Evolutionary conservation across 2,797 vertebrate genomes (phyloP).

Genomic region (Australoheros facetus): DNA sequence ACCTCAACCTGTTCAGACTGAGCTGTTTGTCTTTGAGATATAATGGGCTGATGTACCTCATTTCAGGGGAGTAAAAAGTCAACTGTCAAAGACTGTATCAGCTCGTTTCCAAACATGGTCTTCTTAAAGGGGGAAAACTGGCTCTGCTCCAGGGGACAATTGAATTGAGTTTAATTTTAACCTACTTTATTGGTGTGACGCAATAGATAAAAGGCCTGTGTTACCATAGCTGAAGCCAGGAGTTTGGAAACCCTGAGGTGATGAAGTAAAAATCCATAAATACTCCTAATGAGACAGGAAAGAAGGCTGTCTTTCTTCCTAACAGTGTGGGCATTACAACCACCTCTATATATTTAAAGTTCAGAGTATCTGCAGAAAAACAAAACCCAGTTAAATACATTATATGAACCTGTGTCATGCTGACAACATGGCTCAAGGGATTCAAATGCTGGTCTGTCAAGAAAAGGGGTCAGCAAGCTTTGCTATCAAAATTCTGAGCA

Average conservation of each 20-base stretch:
- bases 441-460: not conserved
- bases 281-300: not conserved
- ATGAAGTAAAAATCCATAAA: not conserved
- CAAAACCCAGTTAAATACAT: not conserved
- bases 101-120: constrained; percentile 21
- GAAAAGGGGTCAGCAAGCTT: not conserved
- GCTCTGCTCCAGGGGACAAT: not conserved
- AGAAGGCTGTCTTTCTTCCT: not conserved
- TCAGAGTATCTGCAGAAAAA: not conserved
- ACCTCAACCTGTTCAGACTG: constrained; percentile 45
- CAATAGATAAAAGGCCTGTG: not conserved
- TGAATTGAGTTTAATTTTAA: constrained; percentile 10
- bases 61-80: not conserved
- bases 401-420: not conserved
- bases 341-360: not conserved
- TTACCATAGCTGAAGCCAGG: not conserved
- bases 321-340: not conserved
- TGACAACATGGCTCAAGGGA: not conserved
- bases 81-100: constrained; percentile 22
- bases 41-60: constrained; percentile 24
- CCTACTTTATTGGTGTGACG: not conserved
- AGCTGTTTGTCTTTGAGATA: constrained; percentile 36
- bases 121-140: not conserved
- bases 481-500: not conserved
- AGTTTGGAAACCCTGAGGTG: not conserved